Evolutionary conservation across 2,113 vertebrate genomes (phyloP), one percentile per base, ranked within the genome.

Genomic region (Plotosus lineatus): DNA sequence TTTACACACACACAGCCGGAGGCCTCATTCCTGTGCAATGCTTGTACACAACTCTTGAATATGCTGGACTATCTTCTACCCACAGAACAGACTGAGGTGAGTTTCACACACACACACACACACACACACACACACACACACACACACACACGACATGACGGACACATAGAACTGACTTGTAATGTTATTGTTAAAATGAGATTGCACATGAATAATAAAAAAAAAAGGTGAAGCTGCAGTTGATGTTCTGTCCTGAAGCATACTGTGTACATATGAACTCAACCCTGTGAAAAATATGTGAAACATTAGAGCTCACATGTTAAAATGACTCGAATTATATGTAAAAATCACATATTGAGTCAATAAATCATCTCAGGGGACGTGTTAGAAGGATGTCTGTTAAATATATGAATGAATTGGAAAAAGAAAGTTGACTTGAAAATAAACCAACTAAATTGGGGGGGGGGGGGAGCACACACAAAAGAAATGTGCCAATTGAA

Each of bases 51-150:
- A 10, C 4, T 92, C 0, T 7, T 93, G 40, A 89, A 90, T 82
- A 85, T 85, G 10, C 28, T 94, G 83, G 88, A 89, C 58, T 74
- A 50, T 6, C 3, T 93, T 71, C 75, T 94, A 71, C 91, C 93
- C 1, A 89, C 84, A 82, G 82, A 89, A 5, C 89, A 78, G 56
- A 89, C 91, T 36, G 89, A 92, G 91, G 93, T 93, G 65, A 87
- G 82, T 60, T 17, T 14, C 53, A 15, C 26, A 75, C 53, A 71
- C 9, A 68, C 56, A 48, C 48, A 77, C 31, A 66, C 74, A 31
- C 12, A 53, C 15, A 44, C 26, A 50, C 38, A n/a, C 19, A 44
- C 11, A 73, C 19, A 69, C 26, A 56, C 31, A 6, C 61, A 84
- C 56, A 75, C 46, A 61, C 65, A 56, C 50, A 42, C 31, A 65